Evolutionary conservation across 2,888 invertebrate genomes (phyloP), one percentile per base, ranked within the genome.

Genomic region (Cerceris ruficornis): DNA sequence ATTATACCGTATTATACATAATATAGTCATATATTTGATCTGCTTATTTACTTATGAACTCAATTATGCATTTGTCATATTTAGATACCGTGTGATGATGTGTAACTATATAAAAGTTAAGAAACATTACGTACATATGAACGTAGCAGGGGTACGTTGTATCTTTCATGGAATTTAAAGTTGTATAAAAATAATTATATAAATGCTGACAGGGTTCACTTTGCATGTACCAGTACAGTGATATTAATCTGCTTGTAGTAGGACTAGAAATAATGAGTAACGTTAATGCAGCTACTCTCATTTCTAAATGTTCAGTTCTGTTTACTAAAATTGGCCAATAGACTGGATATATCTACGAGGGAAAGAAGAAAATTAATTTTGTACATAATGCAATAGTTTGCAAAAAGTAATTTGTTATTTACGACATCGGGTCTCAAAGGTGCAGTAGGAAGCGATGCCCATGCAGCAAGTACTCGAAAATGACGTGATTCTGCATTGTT

Each of bases 281-380:
- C 60, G 95, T 95, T 1, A 96, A 92, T 0, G 96, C 95, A 0
- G 95, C 94, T 1, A 96, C 94, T 15, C 96, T 92, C 43, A 96
- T 93, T 87, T 96, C 96, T 41, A 96, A 92, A 71, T 95, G 94
- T 82, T 96, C 95, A 0, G 94, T 94, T 41, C 94, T 94, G 62
- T 96, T 95, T 9, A 94, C 94, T 6, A 96, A 93, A 73, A 96
- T 95, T 1, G 96, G 96, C 92, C 96, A 94, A 39, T 95, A 94
- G 0, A 95, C 93, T 93, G 94, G 93, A 85, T 94, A 94, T 55
- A 94, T 94, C 94, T 94, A 79, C n/a, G 76, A 78, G 43, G 39
- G 43, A 65, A 55, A 50, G 17, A 50, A 8, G 41, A 17, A 60
- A 14, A 8, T 9, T 52, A 54, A 58, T 60, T 15, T 39, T 58